phyloP scores from a whole-genome alignment of 2,888 invertebrate genomes.

The Tridacna crocea region DNA sequence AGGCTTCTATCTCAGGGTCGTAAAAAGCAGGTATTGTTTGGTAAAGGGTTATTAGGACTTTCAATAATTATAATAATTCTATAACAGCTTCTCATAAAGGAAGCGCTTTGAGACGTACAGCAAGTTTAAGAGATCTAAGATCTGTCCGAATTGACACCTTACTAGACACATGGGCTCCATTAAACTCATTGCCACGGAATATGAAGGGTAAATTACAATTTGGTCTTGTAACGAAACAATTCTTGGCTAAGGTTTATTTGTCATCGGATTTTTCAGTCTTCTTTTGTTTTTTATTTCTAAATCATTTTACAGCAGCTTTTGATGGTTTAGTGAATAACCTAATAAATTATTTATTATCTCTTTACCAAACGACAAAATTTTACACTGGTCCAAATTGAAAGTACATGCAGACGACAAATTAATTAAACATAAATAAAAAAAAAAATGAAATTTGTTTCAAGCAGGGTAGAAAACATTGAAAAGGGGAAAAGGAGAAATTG shows the following conservation, averaged over 20 bases:
- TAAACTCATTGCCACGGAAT: constrained; percentile 39
- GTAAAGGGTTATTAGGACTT: background rate
- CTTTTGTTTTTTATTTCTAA: background rate
- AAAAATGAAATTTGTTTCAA: too few species aligned
- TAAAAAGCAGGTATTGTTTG: too few species aligned
- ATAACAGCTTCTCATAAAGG: background rate
- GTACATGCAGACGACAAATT: too few species aligned
- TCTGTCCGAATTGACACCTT: constrained; percentile 40
- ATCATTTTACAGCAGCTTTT: background rate
- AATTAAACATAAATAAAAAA: too few species aligned
- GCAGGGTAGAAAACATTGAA: too few species aligned
- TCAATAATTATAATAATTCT: background rate
- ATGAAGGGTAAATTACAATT: constrained; percentile 22
- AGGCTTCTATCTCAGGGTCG: too few species aligned
- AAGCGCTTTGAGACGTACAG: constrained; percentile 33
- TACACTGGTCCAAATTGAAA: too few species aligned
- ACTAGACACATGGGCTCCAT: constrained; percentile 42
- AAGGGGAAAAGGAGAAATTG: too few species aligned
- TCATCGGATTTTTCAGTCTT: background rate
- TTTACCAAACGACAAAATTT: too few species aligned
- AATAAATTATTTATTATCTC: background rate
- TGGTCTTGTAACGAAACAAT: background rate
- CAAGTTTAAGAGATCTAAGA: constrained; percentile 50
- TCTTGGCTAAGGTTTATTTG: background rate
- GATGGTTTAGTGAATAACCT: background rate